Evolutionary conservation across 2,888 invertebrate species (phyloP), one percentile per base, ranked within the genome.

Genomic region (Rhingia rostrata): DNA sequence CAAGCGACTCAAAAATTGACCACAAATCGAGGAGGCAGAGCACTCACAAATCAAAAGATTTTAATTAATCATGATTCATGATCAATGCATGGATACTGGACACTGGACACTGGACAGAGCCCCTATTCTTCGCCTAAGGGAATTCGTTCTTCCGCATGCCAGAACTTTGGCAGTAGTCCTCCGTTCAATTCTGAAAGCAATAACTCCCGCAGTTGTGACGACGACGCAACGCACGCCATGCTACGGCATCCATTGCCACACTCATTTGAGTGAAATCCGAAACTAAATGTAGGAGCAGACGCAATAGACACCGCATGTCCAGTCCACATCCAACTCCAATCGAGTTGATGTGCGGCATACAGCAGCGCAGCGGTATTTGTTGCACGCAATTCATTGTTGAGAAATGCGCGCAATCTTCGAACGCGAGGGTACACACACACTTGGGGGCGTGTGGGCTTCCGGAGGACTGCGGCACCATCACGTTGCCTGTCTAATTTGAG

Each of bases 1-100:
- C 7, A 51, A 14, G 45, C 45, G 67, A 54, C 78, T 54, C 72
- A 61, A 2, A 47, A 54, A 78, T 51, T 83, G 78, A 67, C 83
- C 83, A 63, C 69, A 67, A 61, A 47, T 69, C 47, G 39, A 58
- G 69, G 33, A 43, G 63, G 54, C 77, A 75, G 47, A 41, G 66
- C 80, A 81, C 43, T 56, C 77, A 81, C 77, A 82, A 82, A 82
- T 82, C 82, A 78, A 83, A 82, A 67, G 72, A 79, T 69, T 69
- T 73, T 79, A 83, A 79, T 83, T 83, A 79, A 83, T 83, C 79
- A 79, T 63, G 67, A 51, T 63, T 56, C 47, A 58, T 58, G 64
- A 35, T 49, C 51, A 22, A 22, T 22, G 22, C 22, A 22, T 22
- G 22, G 22, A 22, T 2, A 22, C 22, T 22, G 22, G 22, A 22